phyloP scores from a whole-genome alignment of 1,140 invertebrate species.

The Manduca sexta region DNA sequence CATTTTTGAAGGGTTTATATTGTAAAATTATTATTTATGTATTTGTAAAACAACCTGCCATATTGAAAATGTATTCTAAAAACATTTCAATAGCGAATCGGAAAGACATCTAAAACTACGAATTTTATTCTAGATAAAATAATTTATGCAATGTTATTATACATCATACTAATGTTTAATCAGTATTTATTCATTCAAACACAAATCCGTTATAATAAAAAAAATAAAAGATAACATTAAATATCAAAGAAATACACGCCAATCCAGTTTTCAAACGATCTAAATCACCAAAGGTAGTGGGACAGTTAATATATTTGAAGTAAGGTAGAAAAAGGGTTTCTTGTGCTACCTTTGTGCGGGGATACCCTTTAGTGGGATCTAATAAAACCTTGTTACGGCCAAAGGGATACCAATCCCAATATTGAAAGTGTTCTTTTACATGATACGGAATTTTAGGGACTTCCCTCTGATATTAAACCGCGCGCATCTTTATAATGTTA shows the following conservation, averaged over 20 bases:
- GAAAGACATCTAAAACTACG: too few species aligned
- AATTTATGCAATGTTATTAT: too few species aligned
- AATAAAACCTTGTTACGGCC: conserved; percentile 72
- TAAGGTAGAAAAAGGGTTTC: conserved; percentile 70
- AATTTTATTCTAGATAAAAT: too few species aligned
- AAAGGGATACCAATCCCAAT: conserved; percentile 71
- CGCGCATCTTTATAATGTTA: conserved; percentile 42
- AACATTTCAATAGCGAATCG: too few species aligned
- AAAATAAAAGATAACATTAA: background rate
- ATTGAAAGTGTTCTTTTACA: conserved; percentile 72
- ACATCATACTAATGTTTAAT: too few species aligned
- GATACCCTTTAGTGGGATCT: conserved; percentile 70
- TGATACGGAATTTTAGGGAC: conserved; percentile 69
- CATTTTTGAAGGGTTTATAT: too few species aligned
- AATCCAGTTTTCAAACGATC: conserved; percentile 14
- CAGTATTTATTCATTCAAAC: too few species aligned
- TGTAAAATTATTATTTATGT: too few species aligned
- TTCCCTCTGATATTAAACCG: conserved; percentile 66
- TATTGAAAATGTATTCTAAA: too few species aligned
- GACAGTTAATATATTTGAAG: conserved; percentile 72
- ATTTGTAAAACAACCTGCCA: too few species aligned
- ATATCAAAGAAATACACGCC: background rate
- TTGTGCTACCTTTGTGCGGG: conserved; percentile 66
- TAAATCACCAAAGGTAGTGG: conserved; percentile 37
- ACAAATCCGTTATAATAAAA: too few species aligned